Conservation (phyloP, 2,888 invertebrate species). For the Netelia fuscicornis region DNA sequence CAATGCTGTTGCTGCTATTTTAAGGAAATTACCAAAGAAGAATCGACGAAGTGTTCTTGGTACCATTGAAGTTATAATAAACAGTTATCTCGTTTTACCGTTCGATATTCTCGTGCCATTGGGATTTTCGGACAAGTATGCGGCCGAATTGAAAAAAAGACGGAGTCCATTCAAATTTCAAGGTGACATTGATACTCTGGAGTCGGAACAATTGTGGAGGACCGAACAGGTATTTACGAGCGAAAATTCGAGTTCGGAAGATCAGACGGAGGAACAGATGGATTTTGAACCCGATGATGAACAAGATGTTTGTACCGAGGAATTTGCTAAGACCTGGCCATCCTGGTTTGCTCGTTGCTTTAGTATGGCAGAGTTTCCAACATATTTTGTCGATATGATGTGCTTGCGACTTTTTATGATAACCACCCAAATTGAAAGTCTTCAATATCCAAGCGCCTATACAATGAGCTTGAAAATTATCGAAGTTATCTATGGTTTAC, state of each 20-base stretch:
- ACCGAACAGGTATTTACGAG: not conserved
- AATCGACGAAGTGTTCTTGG: constrained; percentile 86
- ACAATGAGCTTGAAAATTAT: constrained; percentile 87
- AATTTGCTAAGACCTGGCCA: not conserved
- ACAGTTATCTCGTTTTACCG: constrained; percentile 88
- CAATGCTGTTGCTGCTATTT: constrained; percentile 89
- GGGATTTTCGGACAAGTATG: constrained; percentile 75
- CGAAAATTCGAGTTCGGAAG: constrained; percentile 66
- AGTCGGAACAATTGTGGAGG: not conserved
- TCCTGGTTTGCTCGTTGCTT: not conserved
- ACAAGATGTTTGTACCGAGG: constrained; percentile 75
- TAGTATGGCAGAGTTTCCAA: constrained; percentile 82
- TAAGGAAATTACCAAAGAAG: constrained; percentile 87
- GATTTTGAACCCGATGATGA: not conserved
- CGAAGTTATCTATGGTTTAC: constrained; percentile 42
- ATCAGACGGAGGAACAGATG: constrained; percentile 64
- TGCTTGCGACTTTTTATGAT: constrained; percentile 89
- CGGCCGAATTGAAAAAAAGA: constrained; percentile 49
- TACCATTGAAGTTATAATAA: constrained; percentile 88
- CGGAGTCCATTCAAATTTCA: constrained; percentile 71
- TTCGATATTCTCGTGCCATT: constrained; percentile 88
- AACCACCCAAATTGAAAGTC: constrained; percentile 91
- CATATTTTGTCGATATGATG: constrained; percentile 89
- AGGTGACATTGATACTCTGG: constrained; percentile 67
- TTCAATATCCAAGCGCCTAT: constrained; percentile 87